A percentile compares a stretch with the other conserved stretches of the same genome.
phyloP scores from a whole-genome alignment of 1,140 invertebrate genomes.

The Chironomus tepperi region DNA sequence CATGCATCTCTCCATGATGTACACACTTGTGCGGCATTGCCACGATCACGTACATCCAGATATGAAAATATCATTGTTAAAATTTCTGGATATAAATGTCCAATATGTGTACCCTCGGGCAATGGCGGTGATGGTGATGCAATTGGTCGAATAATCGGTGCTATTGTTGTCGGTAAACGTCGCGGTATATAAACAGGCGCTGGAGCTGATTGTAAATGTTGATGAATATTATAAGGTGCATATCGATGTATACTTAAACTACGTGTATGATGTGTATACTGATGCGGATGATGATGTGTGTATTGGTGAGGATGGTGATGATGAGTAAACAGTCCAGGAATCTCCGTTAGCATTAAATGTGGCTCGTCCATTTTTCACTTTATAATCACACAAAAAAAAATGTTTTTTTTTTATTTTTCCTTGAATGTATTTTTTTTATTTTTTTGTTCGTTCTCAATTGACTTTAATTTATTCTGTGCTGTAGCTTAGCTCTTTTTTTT shows the following conservation, averaged over 20 bases:
- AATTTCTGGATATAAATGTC: constrained; percentile 83
- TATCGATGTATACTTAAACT: constrained; percentile 33
- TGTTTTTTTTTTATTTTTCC: neutral
- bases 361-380: constrained; percentile 2
- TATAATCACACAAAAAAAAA: neutral
- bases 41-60: constrained; percentile 78
- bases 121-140: constrained; percentile 32
- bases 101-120: constrained; percentile 65
- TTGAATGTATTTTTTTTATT: constrained; percentile 8
- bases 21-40: constrained; percentile 84
- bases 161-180: constrained; percentile 43
- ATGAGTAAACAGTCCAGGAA: constrained; percentile 14
- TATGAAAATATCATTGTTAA: constrained; percentile 85
- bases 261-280: constrained; percentile 15
- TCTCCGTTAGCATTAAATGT: constrained; percentile 16
- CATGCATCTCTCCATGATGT: constrained; percentile 82
- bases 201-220: constrained; percentile 42
- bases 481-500: neutral
- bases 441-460: constrained; percentile 16
- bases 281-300: constrained; percentile 16
- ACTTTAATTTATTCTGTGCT: constrained; percentile 19
- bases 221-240: constrained; percentile 46
- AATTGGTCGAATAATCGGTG: constrained; percentile 43
- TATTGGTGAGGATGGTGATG: constrained; percentile 15
- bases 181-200: constrained; percentile 36